Evolutionary conservation across 2,113 vertebrate species (phyloP), one percentile per base, ranked within the genome.

Genomic region (Acrocephalus arundinaceus): DNA sequence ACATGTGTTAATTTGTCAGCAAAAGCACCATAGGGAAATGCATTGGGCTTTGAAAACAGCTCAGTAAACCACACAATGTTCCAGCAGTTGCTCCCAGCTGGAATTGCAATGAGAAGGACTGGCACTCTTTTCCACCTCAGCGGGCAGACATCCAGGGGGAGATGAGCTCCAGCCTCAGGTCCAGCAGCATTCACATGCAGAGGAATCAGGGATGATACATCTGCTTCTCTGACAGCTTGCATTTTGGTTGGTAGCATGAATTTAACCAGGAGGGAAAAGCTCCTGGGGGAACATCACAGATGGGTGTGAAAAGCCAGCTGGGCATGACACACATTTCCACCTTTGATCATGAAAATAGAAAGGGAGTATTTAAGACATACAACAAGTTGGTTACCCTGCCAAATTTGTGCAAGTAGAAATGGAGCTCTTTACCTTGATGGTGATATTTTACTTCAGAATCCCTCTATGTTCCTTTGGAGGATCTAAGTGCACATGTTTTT

Each of bases 61-160:
- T 27, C 67, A 80, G 18, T 28, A 46, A 91, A 51, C 10, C 16
- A 45, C 31, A 49, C 2, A 6, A 37, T 23, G 16, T 68, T 57
- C 43, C 48, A 66, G 33, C 19, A 54, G 55, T 54, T 87, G 10
- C 22, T 95, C 31, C 77, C 28, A 54, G 31, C 6, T 81, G 73
- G 70, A 94, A 55, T 2, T 67, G 35, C 46, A 31, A 10, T 48
- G 31, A 70, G 46, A 92, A 84, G n/a, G 45, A 48, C 15, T 31
- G 80, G 13, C 30, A 57, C 27, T 45, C 10, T 46, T 62, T 68
- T 61, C 31, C 15, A 57, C 25, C 15, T 72, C 31, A 49, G 10
- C 0, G 0, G 49, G 30, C 30, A 93, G 37, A 54, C 2, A 11
- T 37, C 57, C 49, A 35, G 13, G 11, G 15, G 4, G 1, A 72